Evolutionary conservation across 2,113 vertebrate genomes (phyloP), one percentile per base, ranked within the genome.

Genomic region (Elephantulus edwardii): DNA sequence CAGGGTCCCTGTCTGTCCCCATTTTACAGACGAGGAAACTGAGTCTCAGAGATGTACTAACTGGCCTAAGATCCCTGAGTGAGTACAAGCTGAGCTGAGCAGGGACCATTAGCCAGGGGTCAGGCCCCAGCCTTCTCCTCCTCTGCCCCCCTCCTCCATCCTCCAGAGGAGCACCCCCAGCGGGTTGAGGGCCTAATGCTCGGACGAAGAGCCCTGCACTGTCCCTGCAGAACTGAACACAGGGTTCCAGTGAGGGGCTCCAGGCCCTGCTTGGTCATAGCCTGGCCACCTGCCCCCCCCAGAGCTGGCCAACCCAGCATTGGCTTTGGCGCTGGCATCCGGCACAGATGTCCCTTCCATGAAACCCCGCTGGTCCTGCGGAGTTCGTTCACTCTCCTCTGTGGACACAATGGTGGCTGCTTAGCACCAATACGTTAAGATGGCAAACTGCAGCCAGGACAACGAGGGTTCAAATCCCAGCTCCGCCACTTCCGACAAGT

Each of bases 61-160:
- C 38, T 46, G 6, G 0, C 77, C n/a, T 35, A 6, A 38, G 30
- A n/a, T 26, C 40, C 46, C 76, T 58, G n/a, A 75, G 54, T 1
- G 13, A 64, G 50, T 2, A 64, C 54, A 68, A 46, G 58, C 46
- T 28, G 1, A 56, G 42, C 46, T 56, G 38, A 48, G 10, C 28
- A 17, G 68, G 40, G 22, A 12, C 58, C 0, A 0, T 30, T 0
- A 16, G 9, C 17, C 62, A 48, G 1, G 33, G 38, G 3, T 13
- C 9, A 22, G 72, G 71, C 50, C n/a, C 58, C 30, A 52, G 50
- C 28, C 13, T 40, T 6, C 42, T 42, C 19, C 1, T 11, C 1
- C n/a, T 6, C 48, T 3, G 58, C 48, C 14, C 68, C 3, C 16
- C 35, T 1, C 5, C 24, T 24, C 6, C 19, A 44, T 46, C 20